A percentile compares a stretch with the other conserved stretches of the same genome.
These are phyloP conservation scores for Tapirus terrestris DNA, from an alignment of 2,113 vertebrate species.

Conservation along the genomic window DNA sequence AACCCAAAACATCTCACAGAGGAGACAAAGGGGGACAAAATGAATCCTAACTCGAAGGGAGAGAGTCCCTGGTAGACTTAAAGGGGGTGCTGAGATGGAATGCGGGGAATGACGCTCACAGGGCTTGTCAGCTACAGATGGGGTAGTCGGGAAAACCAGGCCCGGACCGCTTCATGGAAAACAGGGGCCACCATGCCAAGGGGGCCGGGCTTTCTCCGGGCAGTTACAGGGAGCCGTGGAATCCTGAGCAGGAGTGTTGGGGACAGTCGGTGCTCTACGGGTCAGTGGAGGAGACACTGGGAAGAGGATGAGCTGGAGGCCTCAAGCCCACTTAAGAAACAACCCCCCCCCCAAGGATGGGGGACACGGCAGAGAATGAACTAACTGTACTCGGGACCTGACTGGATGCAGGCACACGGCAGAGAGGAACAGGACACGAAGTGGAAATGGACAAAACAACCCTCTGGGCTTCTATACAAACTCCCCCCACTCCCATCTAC, in stretches of 20 bases:
- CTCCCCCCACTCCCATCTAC: neutral
- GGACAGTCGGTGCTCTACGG: neutral
- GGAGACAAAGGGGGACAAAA: neutral
- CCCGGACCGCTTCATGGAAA: neutral
- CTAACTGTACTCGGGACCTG: neutral
- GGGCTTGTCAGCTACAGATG: neutral
- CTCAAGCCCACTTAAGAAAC: neutral
- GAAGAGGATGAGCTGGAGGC: neutral
- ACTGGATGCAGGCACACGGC: neutral
- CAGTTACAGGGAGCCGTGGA: neutral
- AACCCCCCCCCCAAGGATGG: too few species aligned
- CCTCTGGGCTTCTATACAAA: neutral
- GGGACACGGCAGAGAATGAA: neutral
- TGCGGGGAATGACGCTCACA: fast-evolving
- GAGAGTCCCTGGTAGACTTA: neutral
- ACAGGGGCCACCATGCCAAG: neutral
- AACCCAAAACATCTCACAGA: neutral
- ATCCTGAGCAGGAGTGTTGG: neutral
- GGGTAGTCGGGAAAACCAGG: neutral
- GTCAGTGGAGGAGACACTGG: neutral
- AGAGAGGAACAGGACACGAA: neutral
- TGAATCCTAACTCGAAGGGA: neutral
- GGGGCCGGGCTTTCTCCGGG: neutral
- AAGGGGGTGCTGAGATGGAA: neutral
- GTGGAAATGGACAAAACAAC: neutral